phyloP scores from a whole-genome alignment of 2,113 vertebrate species.

The Mesitornis unicolor region DNA sequence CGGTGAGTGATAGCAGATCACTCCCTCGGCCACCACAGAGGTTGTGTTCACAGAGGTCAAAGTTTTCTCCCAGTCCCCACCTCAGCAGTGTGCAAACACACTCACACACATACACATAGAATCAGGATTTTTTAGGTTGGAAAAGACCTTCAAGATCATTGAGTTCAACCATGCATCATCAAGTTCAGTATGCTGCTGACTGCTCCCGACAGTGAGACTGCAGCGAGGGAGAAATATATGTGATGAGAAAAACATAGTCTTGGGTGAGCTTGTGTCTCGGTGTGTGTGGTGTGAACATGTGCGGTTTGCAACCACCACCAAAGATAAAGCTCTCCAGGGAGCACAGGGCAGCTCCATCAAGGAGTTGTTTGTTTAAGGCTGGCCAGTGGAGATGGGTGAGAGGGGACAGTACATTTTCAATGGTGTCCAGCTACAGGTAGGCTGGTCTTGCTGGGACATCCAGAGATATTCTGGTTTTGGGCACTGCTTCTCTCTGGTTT shows the following conservation, averaged over 20 bases:
- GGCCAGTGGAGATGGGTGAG: neutral
- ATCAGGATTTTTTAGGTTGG: too few relatives aligned
- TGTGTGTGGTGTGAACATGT: accelerated
- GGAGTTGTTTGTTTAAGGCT: neutral
- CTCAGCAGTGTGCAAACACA: accelerated
- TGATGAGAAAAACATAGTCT: accelerated
- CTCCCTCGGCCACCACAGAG: accelerated
- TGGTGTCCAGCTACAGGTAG: neutral
- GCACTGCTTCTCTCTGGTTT: accelerated
- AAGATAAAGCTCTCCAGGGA: neutral
- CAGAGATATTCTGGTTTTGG: neutral
- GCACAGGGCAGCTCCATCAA: neutral
- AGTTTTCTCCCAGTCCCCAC: neutral
- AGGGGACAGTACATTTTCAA: too few relatives aligned
- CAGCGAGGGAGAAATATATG: accelerated
- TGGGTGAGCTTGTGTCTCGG: neutral
- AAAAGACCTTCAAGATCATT: too few relatives aligned
- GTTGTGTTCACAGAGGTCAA: neutral
- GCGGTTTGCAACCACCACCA: accelerated
- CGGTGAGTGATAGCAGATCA: neutral
- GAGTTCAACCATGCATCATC: too few relatives aligned
- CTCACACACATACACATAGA: neutral
- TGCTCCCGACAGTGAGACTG: neutral
- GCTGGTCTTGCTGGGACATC: neutral
- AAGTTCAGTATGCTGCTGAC: accelerated